phyloP scores from a whole-genome alignment of 2,888 invertebrate genomes.

The Listrodromus nycthemerus region DNA sequence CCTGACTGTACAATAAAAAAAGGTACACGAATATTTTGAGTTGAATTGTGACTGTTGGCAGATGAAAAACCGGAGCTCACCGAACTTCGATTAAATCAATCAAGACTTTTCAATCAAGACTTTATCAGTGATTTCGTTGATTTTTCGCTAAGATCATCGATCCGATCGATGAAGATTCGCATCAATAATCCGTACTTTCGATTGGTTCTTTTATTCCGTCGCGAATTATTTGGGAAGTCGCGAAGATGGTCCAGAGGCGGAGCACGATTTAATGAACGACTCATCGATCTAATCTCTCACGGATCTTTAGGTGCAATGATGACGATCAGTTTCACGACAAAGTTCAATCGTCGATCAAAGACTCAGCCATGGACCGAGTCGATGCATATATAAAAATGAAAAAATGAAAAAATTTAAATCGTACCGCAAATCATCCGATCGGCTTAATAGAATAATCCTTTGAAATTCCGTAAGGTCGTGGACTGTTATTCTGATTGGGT shows the following conservation, averaged over 20 bases:
- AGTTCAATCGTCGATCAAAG: constrained; percentile 54
- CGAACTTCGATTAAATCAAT: too few relatives aligned
- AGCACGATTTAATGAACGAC: constrained; percentile 49
- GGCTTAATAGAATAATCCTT: background rate
- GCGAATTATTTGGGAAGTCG: constrained; percentile 31
- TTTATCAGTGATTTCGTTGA: constrained; percentile 39
- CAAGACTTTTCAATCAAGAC: too few relatives aligned
- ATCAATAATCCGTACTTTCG: background rate
- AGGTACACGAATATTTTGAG: too few relatives aligned
- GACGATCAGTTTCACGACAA: background rate
- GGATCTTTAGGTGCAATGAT: background rate
- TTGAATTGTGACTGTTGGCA: too few relatives aligned
- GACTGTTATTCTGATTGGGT: background rate
- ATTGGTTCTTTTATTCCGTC: background rate
- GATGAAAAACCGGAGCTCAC: too few relatives aligned
- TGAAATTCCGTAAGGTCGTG: background rate
- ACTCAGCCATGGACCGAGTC: constrained; percentile 21
- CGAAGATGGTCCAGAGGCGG: constrained; percentile 59
- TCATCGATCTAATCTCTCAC: constrained; percentile 7
- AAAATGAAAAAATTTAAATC: background rate
- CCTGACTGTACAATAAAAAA: too few relatives aligned
- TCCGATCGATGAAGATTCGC: background rate
- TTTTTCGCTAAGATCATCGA: constrained; percentile 40
- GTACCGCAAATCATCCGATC: background rate
- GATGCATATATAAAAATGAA: background rate